Base-by-base conservation (phyloP, 2,113 vertebrate species). In the Corvus cornix region DNA sequence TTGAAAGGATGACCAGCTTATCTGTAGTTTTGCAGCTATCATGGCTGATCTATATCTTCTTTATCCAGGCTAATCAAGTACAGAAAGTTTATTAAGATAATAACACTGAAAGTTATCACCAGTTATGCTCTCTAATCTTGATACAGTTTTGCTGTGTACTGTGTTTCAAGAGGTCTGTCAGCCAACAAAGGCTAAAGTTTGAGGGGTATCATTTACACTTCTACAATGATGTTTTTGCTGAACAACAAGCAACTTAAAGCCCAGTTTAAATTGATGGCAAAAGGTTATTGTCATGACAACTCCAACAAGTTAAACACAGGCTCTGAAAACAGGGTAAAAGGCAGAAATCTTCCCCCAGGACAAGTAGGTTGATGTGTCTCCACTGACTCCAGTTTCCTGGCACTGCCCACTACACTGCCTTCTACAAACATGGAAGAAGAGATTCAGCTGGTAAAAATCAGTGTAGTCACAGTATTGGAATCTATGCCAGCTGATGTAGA, bases 81-180 rank as follows among this genome's bases (percentile, higher is more conserved):
- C 94, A 96, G 96, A 98, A 98, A 96, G 96, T 98, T 98, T 98
- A 98, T 98, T 98, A 98, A 98, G 98, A 97, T 97, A 93, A 92
- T 98, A 98, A 97, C 93, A 90, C 75, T 91, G 33, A 83, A 96
- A 97, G 90, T 95, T 96, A 98, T 97, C 98, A 72, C 81, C 95
- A 88, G 51, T 30, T 94, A 89, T 70, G 63, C 70, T 97, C 81
- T 98, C 92, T 98, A 97, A 97, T 98, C 96, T 97, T 92, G 96
- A 97, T 90, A 64, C 35, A 69, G 55, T 84, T 90, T 81, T 91
- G 85, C 75, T 93, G 83, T 90, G 78, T 96, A 74, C 96, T 80
- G 33, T 96, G 96, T 97, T 98, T 96, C 95, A 93, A 96, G 80
- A 96, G 87, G 92, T 77, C 93, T 77, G 51, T 79, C 90, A 64